Evolutionary conservation across 1,140 invertebrate genomes (phyloP), one percentile per base, ranked within the genome.

Genomic region (Drosophila ironensis): DNA sequence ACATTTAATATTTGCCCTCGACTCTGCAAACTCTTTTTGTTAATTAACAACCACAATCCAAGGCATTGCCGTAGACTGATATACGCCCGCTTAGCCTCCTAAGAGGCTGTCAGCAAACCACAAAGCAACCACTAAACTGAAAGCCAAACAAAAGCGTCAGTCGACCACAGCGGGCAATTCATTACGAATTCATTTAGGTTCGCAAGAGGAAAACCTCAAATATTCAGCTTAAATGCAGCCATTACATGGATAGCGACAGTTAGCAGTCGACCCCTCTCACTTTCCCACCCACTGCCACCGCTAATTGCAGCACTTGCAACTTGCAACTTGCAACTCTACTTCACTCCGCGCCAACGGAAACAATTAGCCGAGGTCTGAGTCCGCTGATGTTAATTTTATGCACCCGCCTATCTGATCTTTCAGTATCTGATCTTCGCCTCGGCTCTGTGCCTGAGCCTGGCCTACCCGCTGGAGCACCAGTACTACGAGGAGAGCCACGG

Each of bases 381-480:
- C n/a, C 27, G 27, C 11, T 19, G 16, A 11, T 54, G 47, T 38
- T 45, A 86, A 72, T 86, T n/a, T n/a, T 86, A 86, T 86, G 71
- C 66, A 64, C 24, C 22, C 28, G 11, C 8, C 48, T 24, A 25
- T 35, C 28, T 24, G 3, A 44, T 44, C 20, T 87, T 86, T 8
- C 63, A 90, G 88, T 89, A 84, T 76, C 67, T 90, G 47, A 86
- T 89, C 67, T 90, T 90, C 38, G 87, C 88, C 35, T 90, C 88
- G 47, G 87, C 71, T 30, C 25, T 89, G 9, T 89, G 88, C 61
- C 60, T 89, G 28, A 77, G 81, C 37, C 67, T 90, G 27, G 89
- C 89, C 47, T 89, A 87, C 74, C 88, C 89, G 24, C 28, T 90
- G 63, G 87, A 89, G 12, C 87, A 89, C 59, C 75, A 89, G 46